Evolutionary conservation across 2,113 vertebrate genomes (phyloP).

Genomic region (Struthio camelus): DNA sequence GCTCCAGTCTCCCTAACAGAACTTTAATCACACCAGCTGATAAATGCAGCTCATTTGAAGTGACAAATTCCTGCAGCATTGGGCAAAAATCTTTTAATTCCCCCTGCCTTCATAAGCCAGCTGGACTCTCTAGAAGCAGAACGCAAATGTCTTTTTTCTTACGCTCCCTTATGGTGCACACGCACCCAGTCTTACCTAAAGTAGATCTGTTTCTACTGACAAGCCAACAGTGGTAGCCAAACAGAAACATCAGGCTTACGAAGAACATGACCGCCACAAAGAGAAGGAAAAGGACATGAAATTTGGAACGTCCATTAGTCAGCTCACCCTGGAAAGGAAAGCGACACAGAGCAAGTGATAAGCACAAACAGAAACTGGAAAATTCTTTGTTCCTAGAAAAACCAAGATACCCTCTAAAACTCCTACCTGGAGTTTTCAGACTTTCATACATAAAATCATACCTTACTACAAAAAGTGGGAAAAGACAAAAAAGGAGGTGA

Average conservation of each 20-base stretch:
- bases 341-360: neutral
- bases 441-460: neutral
- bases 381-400: neutral
- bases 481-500: neutral
- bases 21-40: neutral
- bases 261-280: conserved; percentile 98
- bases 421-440: neutral
- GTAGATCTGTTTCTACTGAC: conserved; percentile 95
- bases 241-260: conserved; percentile 95
- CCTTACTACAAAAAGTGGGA: neutral
- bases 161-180: neutral
- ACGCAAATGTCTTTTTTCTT: neutral
- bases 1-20: neutral
- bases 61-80: neutral
- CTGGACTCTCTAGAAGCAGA: neutral
- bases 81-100: neutral
- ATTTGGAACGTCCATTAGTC: conserved; percentile 88
- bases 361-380: neutral
- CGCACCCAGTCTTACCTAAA: conserved; percentile 81
- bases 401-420: neutral
- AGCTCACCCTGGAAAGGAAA: conserved; percentile 84
- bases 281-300: conserved; percentile 96
- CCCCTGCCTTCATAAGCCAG: neutral
- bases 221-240: conserved; percentile 97
- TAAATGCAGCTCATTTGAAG: neutral